These are phyloP conservation scores for Lasioglossum morio DNA, from an alignment of 2,888 invertebrate genomes.

Conservation along the genomic window DNA sequence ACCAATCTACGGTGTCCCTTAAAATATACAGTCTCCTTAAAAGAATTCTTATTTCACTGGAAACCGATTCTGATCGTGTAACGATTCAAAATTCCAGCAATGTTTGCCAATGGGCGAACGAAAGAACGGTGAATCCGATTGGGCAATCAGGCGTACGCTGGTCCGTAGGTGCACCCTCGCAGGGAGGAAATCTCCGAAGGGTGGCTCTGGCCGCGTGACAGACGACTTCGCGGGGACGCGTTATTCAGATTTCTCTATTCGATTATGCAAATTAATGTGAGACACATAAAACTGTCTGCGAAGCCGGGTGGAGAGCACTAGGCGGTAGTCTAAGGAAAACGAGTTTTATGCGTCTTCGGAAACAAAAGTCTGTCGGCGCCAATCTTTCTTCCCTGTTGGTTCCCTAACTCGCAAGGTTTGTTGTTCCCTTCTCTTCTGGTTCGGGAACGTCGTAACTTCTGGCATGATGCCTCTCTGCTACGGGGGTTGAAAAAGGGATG, in stretches of 20 bases:
- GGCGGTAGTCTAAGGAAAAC: slow-evolving; percentile 42
- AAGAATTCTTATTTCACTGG: not conserved
- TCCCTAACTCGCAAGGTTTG: slow-evolving; percentile 31
- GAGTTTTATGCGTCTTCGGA: slow-evolving; percentile 83
- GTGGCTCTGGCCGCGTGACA: slow-evolving; percentile 43
- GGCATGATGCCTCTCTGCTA: slow-evolving; percentile 59
- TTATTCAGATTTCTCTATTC: slow-evolving; percentile 83
- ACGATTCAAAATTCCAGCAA: not conserved
- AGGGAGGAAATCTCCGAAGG: slow-evolving; percentile 28
- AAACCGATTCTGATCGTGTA: not conserved
- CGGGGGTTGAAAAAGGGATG: not conserved
- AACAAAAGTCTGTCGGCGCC: slow-evolving; percentile 82
- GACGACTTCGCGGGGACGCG: slow-evolving; percentile 66
- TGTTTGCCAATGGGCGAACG: slow-evolving; percentile 24
- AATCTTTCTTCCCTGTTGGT: slow-evolving; percentile 66
- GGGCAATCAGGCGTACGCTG: slow-evolving; percentile 57
- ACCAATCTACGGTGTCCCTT: not conserved
- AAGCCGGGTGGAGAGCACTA: slow-evolving; percentile 42
- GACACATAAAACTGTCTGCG: slow-evolving; percentile 82
- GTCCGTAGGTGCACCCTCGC: not conserved
- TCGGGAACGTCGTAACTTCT: slow-evolving; percentile 67
- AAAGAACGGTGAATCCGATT: slow-evolving; percentile 29
- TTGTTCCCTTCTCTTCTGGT: slow-evolving; percentile 46
- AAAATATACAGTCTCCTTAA: not conserved
- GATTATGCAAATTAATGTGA: slow-evolving; percentile 84